These are phyloP conservation scores for Lethocerus indicus DNA, from an alignment of 1,140 invertebrate species.

Conservation along the genomic window DNA sequence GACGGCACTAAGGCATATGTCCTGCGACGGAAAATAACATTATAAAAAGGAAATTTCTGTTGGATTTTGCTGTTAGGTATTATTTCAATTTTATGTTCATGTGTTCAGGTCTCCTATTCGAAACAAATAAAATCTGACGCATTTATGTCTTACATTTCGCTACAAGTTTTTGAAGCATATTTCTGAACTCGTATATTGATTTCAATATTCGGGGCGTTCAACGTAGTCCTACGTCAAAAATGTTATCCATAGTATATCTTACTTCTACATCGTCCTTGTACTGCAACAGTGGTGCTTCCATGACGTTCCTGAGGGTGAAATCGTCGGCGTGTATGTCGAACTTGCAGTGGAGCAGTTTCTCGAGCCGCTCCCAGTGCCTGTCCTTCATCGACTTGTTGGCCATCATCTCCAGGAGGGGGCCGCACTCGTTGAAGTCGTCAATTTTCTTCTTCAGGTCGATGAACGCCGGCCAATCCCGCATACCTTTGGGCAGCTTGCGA, in stretches of 20 bases:
- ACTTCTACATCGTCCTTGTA: conserved; percentile 79
- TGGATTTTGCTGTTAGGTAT: no score
- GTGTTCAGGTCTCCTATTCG: no score
- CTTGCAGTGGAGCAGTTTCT: conserved; percentile 44
- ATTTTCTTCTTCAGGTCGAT: conserved; percentile 75
- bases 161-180: no score
- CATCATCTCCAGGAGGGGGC: conserved; percentile 75
- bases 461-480: conserved; percentile 80
- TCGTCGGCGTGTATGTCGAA: conserved; percentile 64
- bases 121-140: no score
- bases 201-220: no score
- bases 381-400: conserved; percentile 79
- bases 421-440: conserved; percentile 78
- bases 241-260: neutral
- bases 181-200: no score
- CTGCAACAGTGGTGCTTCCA: conserved; percentile 67
- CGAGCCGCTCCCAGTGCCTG: conserved; percentile 67
- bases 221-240: no score
- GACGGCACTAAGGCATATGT: conserved; percentile 77
- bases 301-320: conserved; percentile 61
- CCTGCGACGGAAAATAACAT: conserved; percentile 27
- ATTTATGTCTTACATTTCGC: no score
- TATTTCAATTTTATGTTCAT: no score
- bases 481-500: conserved; percentile 57
- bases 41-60: no score